Base-by-base conservation (phyloP, 2,113 vertebrate species). In the Heterotilapia buettikoferi region DNA sequence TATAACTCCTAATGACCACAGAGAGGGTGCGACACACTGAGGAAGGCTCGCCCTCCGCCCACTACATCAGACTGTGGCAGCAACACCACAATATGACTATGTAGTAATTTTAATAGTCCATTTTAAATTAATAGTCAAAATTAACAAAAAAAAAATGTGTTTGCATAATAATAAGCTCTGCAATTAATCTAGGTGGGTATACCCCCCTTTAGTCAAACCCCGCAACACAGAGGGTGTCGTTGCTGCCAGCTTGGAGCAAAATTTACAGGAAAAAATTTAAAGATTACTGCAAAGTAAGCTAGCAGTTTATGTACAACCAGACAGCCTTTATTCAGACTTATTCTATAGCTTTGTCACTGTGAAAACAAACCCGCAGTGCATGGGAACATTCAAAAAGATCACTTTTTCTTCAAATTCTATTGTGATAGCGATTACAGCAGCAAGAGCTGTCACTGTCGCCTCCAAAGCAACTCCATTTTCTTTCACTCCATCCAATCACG, bases 161-260 rank as follows among this genome's bases (percentile, higher is more conserved):
- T 29, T 76, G 40, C 40, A 29, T 47, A 76, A 76, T 47, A 29
- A 50, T 19, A 26, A 19, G 40, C 71, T 76, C 43, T 76, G 43
- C 14, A 76, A 76, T 29, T 26, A 47, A 3, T 47, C 43, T 5
- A 76, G 71, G 9, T 76, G 68, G 21, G 8, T 18, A 73, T 16
- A 45, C 3, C 13, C 68, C n/a, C 40, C 24, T 47, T 76, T 47
- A 29, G 9, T 19, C 14, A 29, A 47, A 29, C 24, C 14, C 71
- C 0, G 6, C 24, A 18, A 76, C 43, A 31, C 4, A 3, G 43
- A 50, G 24, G 4, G 24, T 6, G 9, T 76, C 4, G 9, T 43
- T 19, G 71, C 43, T 11, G 43, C 45, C 43, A 76, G 24, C 14
- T 73, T 47, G 6, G 21, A 73, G 68, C 40, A 45, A 73, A 73